A percentile compares a stretch with the other conserved stretches of the same genome.
These are phyloP conservation scores for Rousettus leschenaultii DNA, from an alignment of 2,113 vertebrate genomes.

Conservation along the genomic window DNA sequence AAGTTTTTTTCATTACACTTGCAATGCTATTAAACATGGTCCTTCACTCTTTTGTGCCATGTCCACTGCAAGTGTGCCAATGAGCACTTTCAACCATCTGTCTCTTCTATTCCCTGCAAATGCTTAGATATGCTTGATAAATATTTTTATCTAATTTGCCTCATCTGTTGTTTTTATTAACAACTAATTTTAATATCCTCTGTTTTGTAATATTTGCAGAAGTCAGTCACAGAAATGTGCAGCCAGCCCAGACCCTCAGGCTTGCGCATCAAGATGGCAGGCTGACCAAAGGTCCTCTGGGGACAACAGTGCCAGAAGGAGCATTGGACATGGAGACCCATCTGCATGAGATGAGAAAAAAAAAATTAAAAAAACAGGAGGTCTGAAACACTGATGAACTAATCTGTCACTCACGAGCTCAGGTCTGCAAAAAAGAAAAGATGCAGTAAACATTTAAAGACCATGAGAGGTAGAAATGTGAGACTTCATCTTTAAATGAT, in stretches of 20 bases:
- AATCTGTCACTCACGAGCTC: constrained; percentile 85
- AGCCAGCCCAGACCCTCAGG: constrained; percentile 78
- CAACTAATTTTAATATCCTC: constrained; percentile 66
- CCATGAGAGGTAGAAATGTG: neutral
- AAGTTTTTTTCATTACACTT: neutral
- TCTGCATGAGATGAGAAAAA: constrained; percentile 79
- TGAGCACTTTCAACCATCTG: neutral
- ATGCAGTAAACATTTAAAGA: constrained; percentile 40
- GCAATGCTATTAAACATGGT: neutral
- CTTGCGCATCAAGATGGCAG: constrained; percentile 81
- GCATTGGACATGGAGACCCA: constrained; percentile 82
- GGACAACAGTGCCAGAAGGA: constrained; percentile 79
- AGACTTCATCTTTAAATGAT: constrained; percentile 14
- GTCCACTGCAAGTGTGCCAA: neutral
- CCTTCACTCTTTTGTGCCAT: neutral
- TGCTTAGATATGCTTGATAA: constrained; percentile 28
- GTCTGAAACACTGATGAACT: constrained; percentile 84
- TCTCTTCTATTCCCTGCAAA: constrained; percentile 43
- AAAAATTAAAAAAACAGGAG: constrained; percentile 77
- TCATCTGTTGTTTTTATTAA: constrained; percentile 65
- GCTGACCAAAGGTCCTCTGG: constrained; percentile 75
- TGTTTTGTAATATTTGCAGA: constrained; percentile 67
- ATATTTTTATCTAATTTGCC: constrained; percentile 69
- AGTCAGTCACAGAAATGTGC: constrained; percentile 75
- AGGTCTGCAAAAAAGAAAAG: constrained; percentile 51